A percentile compares a stretch with the other conserved stretches of the same genome.
Conservation (phyloP, 1,140 invertebrate species). For the Notospermus geniculatus region DNA sequence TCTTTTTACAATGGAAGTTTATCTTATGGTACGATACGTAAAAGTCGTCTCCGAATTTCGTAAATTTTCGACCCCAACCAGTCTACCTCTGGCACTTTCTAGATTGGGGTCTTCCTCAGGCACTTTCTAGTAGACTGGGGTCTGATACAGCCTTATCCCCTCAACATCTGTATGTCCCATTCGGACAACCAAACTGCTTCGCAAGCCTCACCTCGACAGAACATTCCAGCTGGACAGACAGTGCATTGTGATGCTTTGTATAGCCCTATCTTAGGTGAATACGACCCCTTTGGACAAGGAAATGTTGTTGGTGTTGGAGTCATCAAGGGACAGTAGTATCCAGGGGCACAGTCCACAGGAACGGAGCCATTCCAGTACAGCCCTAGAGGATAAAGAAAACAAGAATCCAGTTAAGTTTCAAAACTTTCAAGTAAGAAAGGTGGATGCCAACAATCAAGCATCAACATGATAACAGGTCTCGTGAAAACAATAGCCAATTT, state of each 20-base stretch:
- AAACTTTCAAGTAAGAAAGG: too few species aligned
- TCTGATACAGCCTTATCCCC: conserved; percentile 28
- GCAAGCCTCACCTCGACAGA: conserved; percentile 41
- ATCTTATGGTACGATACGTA: too few species aligned
- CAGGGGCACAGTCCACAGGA: conserved; percentile 39
- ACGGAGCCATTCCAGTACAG: conserved; percentile 21
- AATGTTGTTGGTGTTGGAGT: conserved; percentile 38
- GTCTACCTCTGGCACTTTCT: too few species aligned
- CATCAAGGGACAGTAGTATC: conserved; percentile 45
- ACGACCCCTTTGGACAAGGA: conserved; percentile 48
- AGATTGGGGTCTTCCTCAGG: too few species aligned
- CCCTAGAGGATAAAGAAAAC: too few species aligned
- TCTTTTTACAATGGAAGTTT: too few species aligned
- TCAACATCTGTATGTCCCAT: conserved; percentile 43
- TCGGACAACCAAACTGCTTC: conserved; percentile 43
- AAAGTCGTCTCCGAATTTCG: too few species aligned
- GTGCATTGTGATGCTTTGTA: conserved; percentile 37
- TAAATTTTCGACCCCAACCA: too few species aligned
- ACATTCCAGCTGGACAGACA: conserved; percentile 39
- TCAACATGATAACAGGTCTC: too few species aligned
- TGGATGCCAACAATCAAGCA: too few species aligned
- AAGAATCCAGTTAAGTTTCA: too few species aligned
- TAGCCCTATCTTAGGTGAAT: conserved; percentile 32
- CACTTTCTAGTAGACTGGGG: conserved; percentile 38
- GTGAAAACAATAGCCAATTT: too few species aligned